Evolutionary conservation across 1,140 invertebrate genomes (phyloP).

Genomic region (Ostrea denselamellosa): DNA sequence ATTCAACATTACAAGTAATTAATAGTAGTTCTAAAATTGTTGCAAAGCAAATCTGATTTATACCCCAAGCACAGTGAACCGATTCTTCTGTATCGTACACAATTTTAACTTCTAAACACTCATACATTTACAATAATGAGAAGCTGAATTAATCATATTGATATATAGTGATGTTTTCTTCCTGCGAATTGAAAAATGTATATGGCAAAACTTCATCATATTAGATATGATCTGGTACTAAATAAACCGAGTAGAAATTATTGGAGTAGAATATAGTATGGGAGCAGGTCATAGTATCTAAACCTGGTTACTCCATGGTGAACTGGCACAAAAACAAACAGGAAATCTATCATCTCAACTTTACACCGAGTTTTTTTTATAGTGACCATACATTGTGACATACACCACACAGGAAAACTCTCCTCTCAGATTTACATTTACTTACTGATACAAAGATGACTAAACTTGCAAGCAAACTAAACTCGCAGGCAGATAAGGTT

Average conservation of each 20-base stretch:
- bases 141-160: neutral
- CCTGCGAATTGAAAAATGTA: no score
- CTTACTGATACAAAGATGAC: neutral
- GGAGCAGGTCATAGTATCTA: neutral
- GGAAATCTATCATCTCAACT: conserved; percentile 4
- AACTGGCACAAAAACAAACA: neutral
- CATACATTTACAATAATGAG: neutral
- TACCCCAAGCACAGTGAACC: neutral
- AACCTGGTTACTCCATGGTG: neutral
- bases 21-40: neutral
- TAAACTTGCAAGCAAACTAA: no score
- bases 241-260: no score
- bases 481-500: no score
- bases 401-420: no score
- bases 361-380: neutral
- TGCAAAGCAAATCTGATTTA: neutral
- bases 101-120: neutral
- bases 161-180: neutral
- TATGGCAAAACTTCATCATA: no score
- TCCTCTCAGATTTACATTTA: neutral
- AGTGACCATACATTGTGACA: no score
- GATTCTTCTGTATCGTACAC: neutral
- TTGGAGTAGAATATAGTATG: no score
- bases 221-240: no score
- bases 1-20: neutral